A percentile compares a stretch with the other conserved stretches of the same genome.
phyloP scores from a whole-genome alignment of 1,140 invertebrate species.

The Saccostrea echinata region DNA sequence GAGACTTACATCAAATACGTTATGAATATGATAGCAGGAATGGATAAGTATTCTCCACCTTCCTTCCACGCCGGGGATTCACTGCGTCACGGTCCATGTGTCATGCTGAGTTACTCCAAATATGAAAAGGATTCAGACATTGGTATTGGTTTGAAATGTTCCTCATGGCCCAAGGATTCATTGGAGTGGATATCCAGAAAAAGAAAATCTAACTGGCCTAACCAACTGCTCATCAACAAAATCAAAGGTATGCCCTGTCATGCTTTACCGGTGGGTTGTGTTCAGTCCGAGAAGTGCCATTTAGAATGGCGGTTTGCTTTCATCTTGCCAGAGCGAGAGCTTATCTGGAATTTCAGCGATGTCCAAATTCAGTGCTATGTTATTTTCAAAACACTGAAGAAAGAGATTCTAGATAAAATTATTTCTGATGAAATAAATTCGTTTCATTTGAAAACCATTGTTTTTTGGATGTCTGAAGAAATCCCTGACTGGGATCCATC shows the following conservation, averaged over 20 bases:
- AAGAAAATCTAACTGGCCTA: slow-evolving; percentile 39
- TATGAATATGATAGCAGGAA: background rate
- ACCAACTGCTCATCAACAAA: slow-evolving; percentile 37
- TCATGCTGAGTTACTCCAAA: slow-evolving; percentile 1
- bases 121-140: slow-evolving; percentile 18
- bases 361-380: slow-evolving; percentile 41
- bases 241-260: slow-evolving; percentile 4
- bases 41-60: slow-evolving; percentile 7
- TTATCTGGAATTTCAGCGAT: slow-evolving; percentile 49
- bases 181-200: slow-evolving; percentile 49
- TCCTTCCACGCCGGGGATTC: slow-evolving; percentile 16
- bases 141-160: slow-evolving; percentile 19
- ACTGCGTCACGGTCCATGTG: slow-evolving; percentile 4
- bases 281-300: background rate
- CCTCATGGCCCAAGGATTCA: slow-evolving; percentile 40
- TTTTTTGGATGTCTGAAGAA: slow-evolving; percentile 48
- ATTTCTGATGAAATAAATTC: slow-evolving; percentile 36
- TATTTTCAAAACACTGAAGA: slow-evolving; percentile 31
- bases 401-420: slow-evolving; percentile 33
- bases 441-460: slow-evolving; percentile 48
- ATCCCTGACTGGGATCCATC: background rate
- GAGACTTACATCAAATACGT: background rate
- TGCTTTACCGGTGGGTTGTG: slow-evolving; percentile 46
- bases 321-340: slow-evolving; percentile 28
- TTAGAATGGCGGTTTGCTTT: slow-evolving; percentile 49